Conservation (phyloP, 1,140 invertebrate species). For the Melanaphis sacchari region DNA sequence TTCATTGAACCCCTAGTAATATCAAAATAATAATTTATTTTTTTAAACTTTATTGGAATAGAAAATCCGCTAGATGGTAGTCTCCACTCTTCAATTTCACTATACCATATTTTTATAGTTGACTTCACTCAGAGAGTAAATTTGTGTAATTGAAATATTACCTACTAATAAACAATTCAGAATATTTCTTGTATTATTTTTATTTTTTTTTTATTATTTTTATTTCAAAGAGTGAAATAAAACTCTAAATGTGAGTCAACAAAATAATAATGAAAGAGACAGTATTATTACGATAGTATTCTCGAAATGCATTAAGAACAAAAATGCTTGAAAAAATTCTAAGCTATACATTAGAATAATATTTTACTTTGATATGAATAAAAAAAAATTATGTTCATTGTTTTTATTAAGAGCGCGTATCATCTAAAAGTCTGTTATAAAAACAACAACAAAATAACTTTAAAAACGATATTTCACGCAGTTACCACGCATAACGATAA, state of each 20-base stretch:
- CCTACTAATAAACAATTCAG: neutral
- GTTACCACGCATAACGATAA: neutral
- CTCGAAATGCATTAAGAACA: neutral
- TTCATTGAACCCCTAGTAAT: neutral
- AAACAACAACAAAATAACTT: neutral
- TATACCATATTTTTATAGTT: neutral
- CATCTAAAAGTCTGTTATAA: neutral
- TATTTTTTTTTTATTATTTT: neutral
- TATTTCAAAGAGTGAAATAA: neutral
- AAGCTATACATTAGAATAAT: slow-evolving; percentile 2
- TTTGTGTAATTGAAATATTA: neutral
- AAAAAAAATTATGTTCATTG: neutral
- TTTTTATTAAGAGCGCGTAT: neutral
- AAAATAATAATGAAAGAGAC: neutral
- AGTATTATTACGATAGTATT: neutral
- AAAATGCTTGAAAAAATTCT: neutral
- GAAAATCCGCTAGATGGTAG: neutral
- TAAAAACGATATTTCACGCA: neutral
- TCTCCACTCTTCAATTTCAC: neutral
- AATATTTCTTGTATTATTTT: neutral
- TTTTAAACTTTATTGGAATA: neutral
- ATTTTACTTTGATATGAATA: neutral
- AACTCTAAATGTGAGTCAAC: neutral
- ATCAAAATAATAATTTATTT: neutral
- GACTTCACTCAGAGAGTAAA: neutral